These are phyloP conservation scores for Amazona guildingii DNA, from an alignment of 2,113 vertebrate species.

Conservation along the genomic window DNA sequence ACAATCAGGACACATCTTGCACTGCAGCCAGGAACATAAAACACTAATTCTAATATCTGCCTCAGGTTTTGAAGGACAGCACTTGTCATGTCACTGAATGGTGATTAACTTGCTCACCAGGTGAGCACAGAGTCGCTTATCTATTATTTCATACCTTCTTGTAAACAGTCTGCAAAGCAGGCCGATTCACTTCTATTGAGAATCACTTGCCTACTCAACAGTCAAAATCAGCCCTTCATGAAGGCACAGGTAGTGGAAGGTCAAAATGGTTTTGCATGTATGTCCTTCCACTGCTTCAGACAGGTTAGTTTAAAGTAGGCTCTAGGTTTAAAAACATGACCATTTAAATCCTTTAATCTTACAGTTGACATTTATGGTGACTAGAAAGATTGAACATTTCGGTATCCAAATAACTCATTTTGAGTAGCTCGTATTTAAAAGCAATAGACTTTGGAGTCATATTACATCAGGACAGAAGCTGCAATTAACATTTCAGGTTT, in stretches of 20 bases:
- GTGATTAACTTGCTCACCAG: conserved; percentile 46
- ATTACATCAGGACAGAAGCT: conserved; percentile 56
- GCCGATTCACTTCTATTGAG: background rate
- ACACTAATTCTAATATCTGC: conserved; percentile 13
- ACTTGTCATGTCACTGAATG: conserved; percentile 2
- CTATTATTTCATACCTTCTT: conserved; percentile 14
- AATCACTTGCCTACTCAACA: background rate
- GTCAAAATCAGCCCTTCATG: conserved; percentile 33
- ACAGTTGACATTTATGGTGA: conserved; percentile 68
- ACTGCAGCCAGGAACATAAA: background rate
- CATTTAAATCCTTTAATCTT: conserved; percentile 71
- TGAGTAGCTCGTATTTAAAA: conserved; percentile 75
- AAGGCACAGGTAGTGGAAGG: background rate
- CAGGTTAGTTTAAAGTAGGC: conserved; percentile 51
- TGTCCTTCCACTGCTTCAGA: background rate
- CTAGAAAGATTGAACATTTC: conserved; percentile 71
- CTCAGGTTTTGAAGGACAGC: background rate
- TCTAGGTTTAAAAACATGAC: conserved; percentile 66
- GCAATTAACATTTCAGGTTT: conserved; percentile 57
- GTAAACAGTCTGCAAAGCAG: conserved; percentile 39
- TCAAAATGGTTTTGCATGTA: background rate
- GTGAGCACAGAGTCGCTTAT: conserved; percentile 12
- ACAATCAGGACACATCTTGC: conserved; percentile 4
- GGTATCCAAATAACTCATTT: conserved; percentile 69
- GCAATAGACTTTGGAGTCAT: conserved; percentile 68